Conservation (phyloP, 2,888 invertebrate species). For the Tethea ocularis region DNA sequence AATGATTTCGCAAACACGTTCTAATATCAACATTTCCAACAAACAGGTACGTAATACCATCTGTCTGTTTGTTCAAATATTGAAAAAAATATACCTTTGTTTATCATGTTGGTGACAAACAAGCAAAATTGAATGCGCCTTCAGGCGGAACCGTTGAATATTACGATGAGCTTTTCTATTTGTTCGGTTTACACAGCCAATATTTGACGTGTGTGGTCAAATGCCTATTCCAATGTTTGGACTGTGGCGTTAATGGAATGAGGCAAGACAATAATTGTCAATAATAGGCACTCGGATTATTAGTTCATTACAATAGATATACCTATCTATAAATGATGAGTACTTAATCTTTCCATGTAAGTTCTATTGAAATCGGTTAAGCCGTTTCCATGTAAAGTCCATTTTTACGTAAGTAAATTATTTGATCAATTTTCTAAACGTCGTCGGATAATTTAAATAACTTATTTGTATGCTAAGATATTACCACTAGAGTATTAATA, state of each 20-base stretch:
- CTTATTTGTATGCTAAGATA: too few relatives aligned
- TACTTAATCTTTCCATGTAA: too few relatives aligned
- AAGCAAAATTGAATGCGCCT: constrained; percentile 48
- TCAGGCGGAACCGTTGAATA: constrained; percentile 19
- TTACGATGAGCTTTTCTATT: constrained; percentile 24
- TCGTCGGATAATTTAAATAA: too few relatives aligned
- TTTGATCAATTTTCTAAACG: too few relatives aligned
- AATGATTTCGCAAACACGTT: constrained; percentile 20
- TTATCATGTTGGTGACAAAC: constrained; percentile 49
- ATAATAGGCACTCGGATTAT: background rate
- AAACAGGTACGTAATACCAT: constrained; percentile 20
- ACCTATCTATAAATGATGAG: background rate
- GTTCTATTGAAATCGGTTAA: too few relatives aligned
- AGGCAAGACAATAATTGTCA: constrained; percentile 17
- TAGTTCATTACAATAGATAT: background rate
- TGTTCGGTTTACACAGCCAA: constrained; percentile 27
- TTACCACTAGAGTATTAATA: background rate
- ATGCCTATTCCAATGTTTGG: constrained; percentile 14
- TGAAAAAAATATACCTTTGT: constrained; percentile 44
- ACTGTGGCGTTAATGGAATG: constrained; percentile 30
- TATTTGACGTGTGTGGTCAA: constrained; percentile 23
- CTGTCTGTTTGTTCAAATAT: constrained; percentile 33
- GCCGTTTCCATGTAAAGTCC: too few relatives aligned
- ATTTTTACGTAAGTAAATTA: too few relatives aligned
- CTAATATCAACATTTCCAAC: constrained; percentile 24